A percentile compares a stretch with the other conserved stretches of the same genome.
phyloP scores from a whole-genome alignment of 2,888 invertebrate species.

The Archips xylosteana region DNA sequence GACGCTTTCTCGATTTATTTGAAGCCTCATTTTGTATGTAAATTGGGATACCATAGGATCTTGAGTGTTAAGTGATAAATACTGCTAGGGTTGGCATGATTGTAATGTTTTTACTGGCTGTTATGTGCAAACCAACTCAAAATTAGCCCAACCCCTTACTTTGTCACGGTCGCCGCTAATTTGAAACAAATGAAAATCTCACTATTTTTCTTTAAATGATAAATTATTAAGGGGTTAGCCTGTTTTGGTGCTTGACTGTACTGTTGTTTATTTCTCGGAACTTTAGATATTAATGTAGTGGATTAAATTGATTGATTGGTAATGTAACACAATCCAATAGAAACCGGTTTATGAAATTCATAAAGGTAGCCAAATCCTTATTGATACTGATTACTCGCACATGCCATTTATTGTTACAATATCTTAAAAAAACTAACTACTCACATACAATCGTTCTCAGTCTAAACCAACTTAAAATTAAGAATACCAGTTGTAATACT shows the following conservation, averaged over 20 bases:
- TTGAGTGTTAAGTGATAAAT: conserved; percentile 1
- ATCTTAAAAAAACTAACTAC: background rate
- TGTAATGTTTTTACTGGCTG: background rate
- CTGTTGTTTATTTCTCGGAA: background rate
- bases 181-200: too few species aligned
- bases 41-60: background rate
- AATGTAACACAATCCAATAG: background rate
- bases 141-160: too few species aligned
- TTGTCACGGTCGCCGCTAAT: too few species aligned
- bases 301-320: background rate
- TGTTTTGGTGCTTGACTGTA: too few species aligned
- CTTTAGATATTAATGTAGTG: too few species aligned
- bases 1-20: background rate
- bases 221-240: too few species aligned
- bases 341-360: too few species aligned
- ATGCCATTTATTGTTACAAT: background rate
- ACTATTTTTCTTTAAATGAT: too few species aligned
- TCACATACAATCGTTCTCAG: too few species aligned
- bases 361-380: too few species aligned
- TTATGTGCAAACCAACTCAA: background rate
- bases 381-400: background rate
- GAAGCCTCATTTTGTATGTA: background rate
- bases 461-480: background rate
- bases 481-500: too few species aligned
- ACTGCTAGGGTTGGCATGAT: background rate